Evolutionary conservation across 1,140 invertebrate genomes (phyloP), one percentile per base, ranked within the genome.

Genomic region (Drosophila lacertosa): DNA sequence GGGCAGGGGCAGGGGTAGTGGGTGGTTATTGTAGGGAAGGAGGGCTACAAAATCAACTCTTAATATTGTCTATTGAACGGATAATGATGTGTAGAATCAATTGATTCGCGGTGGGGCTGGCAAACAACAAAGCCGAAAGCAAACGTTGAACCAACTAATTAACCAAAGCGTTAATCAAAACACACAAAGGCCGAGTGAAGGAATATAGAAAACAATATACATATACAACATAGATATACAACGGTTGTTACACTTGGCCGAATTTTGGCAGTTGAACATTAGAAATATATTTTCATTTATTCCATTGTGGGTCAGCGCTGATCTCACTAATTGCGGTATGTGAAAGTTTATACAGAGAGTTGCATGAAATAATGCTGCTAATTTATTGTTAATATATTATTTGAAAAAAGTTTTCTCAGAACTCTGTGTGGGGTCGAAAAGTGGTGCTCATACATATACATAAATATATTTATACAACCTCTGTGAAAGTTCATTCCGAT

Each of bases 51-150:
- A 20, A 48, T 42, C 3, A 63, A 63, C 59, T 40, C 48, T 24
- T 18, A 40, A 51, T 48, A 32, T 42, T 63, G 59, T 53, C n/a
- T 18, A 32, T 9, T 9, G 3, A 3, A 0, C 22, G 53, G 24
- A 63, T 63, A 63, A 63, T 63, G 59, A 33, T 63, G 59, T 53
- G 48, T 29, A 29, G 15, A 18, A 32, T 13, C 51, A 54, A 57
- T 57, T 57, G 53, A 57, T 57, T 57, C 32, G n/a, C 13, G 39
- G 15, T 22, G 15, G 22, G 22, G n/a, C 47, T 13, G 16, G 45
- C 40, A 32, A 62, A 60, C 57, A 60, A 16, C n/a, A 33, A 16
- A 44, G n/a, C 13, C 1, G 24, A 39, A 39, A 26, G 22, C 24
- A 20, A 47, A 47, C 32, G 9, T 37, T 20, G 15, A 51, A 11